Base-by-base conservation (phyloP, 2,113 vertebrate species). In the Chunga burmeisteri region DNA sequence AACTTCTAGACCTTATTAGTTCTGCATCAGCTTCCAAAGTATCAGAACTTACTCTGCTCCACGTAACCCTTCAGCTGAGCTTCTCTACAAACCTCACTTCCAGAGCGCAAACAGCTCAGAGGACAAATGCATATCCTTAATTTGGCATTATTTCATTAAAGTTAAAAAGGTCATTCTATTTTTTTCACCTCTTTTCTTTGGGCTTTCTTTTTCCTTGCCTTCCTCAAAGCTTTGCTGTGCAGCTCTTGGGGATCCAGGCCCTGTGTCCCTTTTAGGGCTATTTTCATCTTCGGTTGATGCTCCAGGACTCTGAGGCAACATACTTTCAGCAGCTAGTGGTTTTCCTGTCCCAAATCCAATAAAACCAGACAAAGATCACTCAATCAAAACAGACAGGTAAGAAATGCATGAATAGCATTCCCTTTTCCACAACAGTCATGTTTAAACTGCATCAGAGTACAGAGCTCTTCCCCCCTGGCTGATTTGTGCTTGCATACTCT, bases 321-420 rank as follows among this genome's bases (percentile, higher is more conserved):
- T 42, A 18, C 11, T 80, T 58, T 59, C 61, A 65, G 66, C 52
- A 85, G 7, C 22, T 20, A 11, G 50, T 26, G 16, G 55, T 53
- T 90, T 97, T 90, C 95, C 98, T 98, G 88, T 84, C 77, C 94
- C 90, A 96, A 70, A 84, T n/a, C 53, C 61, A 92, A 59, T 10
- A 44, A 67, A 59, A 72, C 34, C 38, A 91, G 34, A 90, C 27
- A 83, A 70, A 81, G 40, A 68, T 30, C 50, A 87, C 42, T 86
- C 81, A 91, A 1, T 30, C 23, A 58, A 38, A 61, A 82, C 7
- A 6, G 22, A 46, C 3, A 66, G 17, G 25, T 15, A 49, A 59
- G 34, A 80, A 83, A 71, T 82, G 3, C 22, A 53, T 3, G 6
- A 38, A 13, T 0, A 74, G 25, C 62, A 55, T 30, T 50, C 21